These are phyloP conservation scores for Eudemis profundana DNA, from an alignment of 2,888 invertebrate genomes.

Conservation along the genomic window DNA sequence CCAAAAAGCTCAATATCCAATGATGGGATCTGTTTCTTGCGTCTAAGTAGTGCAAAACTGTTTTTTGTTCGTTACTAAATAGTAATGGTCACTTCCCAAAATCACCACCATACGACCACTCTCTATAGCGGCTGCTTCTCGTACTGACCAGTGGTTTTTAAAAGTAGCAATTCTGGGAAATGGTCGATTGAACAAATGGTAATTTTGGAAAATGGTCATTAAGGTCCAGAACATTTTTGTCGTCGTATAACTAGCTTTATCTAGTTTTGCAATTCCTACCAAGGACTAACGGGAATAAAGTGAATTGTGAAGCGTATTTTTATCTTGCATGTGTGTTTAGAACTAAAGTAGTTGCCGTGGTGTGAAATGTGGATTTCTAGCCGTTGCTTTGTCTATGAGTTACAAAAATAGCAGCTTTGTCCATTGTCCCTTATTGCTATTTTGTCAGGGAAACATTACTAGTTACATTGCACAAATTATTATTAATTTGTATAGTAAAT, in stretches of 20 bases:
- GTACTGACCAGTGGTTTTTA: not conserved
- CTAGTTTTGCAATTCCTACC: not conserved
- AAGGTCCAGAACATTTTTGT: not conserved
- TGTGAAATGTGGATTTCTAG: constrained; percentile 18
- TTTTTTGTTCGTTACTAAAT: not conserved
- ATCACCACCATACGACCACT: not conserved
- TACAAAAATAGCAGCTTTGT: too few species aligned
- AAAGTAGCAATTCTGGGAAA: too few species aligned
- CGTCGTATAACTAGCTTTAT: not conserved
- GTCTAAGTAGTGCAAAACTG: constrained; percentile 15
- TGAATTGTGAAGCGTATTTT: constrained; percentile 12
- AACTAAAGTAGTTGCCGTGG: constrained; percentile 22
- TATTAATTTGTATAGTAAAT: too few species aligned
- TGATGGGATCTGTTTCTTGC: constrained; percentile 27
- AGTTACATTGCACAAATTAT: too few species aligned
- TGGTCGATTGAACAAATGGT: too few species aligned
- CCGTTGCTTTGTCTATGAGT: too few species aligned
- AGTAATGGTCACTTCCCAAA: not conserved
- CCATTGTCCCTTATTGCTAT: too few species aligned
- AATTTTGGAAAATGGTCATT: too few species aligned
- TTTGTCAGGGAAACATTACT: too few species aligned
- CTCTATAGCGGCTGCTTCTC: not conserved
- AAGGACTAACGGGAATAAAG: not conserved
- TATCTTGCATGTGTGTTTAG: constrained; percentile 35
- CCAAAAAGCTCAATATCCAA: constrained; percentile 23